Evolutionary conservation across 1,140 invertebrate species (phyloP).

Genomic region (Lucilia sericata): DNA sequence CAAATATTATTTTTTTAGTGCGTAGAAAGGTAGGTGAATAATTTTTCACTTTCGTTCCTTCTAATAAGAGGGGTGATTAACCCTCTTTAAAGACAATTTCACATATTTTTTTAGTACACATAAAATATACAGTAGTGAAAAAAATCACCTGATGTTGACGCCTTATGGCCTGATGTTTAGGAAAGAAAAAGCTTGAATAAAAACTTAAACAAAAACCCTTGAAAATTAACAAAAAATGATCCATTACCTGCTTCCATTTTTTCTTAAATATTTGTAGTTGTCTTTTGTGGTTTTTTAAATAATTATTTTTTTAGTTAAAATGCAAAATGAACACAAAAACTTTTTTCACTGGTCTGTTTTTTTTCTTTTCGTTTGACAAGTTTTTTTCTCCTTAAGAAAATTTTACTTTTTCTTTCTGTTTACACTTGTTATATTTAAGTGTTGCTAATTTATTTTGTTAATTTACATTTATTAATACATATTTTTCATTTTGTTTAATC

Average conservation of each 20-base stretch:
- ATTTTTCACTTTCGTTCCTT: neutral
- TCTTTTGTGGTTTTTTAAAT: neutral
- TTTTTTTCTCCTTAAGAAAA: neutral
- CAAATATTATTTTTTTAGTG: neutral
- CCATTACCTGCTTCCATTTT: slow-evolving; percentile 24
- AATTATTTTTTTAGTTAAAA: neutral
- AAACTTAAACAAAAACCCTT: neutral
- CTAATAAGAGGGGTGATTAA: slow-evolving; percentile 35
- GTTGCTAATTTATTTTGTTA: neutral
- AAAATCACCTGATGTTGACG: slow-evolving; percentile 40
- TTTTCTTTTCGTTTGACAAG: neutral
- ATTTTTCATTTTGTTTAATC: neutral
- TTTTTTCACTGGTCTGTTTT: neutral
- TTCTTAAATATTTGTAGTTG: neutral
- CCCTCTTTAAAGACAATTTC: neutral
- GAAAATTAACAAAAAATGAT: neutral
- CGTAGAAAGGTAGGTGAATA: neutral
- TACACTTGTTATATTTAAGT: neutral
- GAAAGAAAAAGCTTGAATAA: neutral
- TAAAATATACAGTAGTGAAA: slow-evolving; percentile 1
- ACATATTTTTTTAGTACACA: neutral
- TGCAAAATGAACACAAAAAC: neutral
- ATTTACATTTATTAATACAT: slow-evolving; percentile 4
- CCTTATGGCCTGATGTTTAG: slow-evolving; percentile 39
- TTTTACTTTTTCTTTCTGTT: neutral